phyloP scores from a whole-genome alignment of 1,140 invertebrate species.

The Stratiolaelaps scimitus region DNA sequence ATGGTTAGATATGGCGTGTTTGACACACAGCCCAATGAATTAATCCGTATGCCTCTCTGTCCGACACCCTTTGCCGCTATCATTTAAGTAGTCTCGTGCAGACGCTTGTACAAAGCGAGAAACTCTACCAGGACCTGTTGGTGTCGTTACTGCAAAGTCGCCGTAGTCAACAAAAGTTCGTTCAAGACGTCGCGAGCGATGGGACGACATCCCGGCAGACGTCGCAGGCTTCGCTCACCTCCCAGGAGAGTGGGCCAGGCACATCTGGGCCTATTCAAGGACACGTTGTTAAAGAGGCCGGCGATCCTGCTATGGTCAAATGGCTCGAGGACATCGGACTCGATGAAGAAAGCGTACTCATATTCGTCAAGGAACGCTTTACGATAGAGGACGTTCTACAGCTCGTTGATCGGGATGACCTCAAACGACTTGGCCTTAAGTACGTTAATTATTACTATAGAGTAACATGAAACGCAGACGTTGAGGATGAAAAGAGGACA shows the following conservation, averaged over 20 bases:
- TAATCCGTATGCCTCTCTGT: constrained; percentile 44
- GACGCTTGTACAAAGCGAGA: constrained; percentile 42
- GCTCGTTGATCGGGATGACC: constrained; percentile 59
- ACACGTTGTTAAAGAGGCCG: constrained; percentile 32
- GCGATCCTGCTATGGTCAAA: constrained; percentile 38
- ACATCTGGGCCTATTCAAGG: constrained; percentile 28
- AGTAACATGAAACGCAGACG: background rate
- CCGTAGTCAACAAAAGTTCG: constrained; percentile 55
- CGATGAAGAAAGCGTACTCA: constrained; percentile 39
- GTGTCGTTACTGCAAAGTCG: constrained; percentile 37
- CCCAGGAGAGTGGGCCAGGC: constrained; percentile 40
- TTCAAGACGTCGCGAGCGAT: constrained; percentile 54
- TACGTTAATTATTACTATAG: constrained; percentile 41
- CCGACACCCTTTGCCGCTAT: constrained; percentile 47
- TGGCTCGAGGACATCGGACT: constrained; percentile 40
- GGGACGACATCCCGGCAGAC: constrained; percentile 57
- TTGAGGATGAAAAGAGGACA: constrained; percentile 1
- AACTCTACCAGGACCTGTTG: constrained; percentile 40
- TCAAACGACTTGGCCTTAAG: constrained; percentile 57
- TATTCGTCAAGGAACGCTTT: constrained; percentile 62
- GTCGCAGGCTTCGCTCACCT: constrained; percentile 49
- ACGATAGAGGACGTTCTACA: constrained; percentile 61
- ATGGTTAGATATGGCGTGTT: too few relatives aligned
- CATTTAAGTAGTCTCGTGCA: constrained; percentile 44
- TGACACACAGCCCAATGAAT: too few relatives aligned